Evolutionary conservation across 2,888 invertebrate genomes (phyloP).

Genomic region (Tipula unca): DNA sequence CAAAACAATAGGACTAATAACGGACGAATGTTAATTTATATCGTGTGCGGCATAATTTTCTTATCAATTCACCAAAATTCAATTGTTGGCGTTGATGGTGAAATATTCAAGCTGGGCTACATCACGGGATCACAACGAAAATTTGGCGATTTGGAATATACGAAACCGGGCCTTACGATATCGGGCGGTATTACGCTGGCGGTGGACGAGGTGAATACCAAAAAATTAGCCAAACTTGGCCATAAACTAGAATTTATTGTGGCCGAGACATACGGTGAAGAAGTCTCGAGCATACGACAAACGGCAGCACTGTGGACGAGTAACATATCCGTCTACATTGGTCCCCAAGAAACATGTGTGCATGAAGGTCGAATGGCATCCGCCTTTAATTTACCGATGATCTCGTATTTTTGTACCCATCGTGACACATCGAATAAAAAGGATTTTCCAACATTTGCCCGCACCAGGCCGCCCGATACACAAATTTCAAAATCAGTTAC

Average conservation of each 20-base stretch:
- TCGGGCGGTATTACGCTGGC: slow-evolving; percentile 83
- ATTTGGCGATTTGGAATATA: slow-evolving; percentile 69
- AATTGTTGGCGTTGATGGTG: slow-evolving; percentile 34
- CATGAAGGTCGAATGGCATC: slow-evolving; percentile 92
- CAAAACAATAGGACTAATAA: background rate
- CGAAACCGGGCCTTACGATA: slow-evolving; percentile 61
- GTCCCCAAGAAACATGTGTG: slow-evolving; percentile 73
- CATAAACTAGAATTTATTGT: slow-evolving; percentile 71
- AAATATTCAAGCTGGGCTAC: slow-evolving; percentile 71
- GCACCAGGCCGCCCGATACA: slow-evolving; percentile 86
- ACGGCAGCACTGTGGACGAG: slow-evolving; percentile 77
- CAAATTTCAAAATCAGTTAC: slow-evolving; percentile 90
- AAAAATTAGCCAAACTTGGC: slow-evolving; percentile 49
- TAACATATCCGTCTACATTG: slow-evolving; percentile 81
- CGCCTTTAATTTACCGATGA: slow-evolving; percentile 90
- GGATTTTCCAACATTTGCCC: slow-evolving; percentile 82
- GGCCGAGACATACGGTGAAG: slow-evolving; percentile 86
- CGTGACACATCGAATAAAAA: slow-evolving; percentile 81
- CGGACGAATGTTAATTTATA: slow-evolving; percentile 10
- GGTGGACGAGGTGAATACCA: slow-evolving; percentile 68
- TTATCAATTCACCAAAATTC: background rate
- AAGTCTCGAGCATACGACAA: slow-evolving; percentile 73
- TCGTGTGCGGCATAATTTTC: background rate
- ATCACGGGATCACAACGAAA: slow-evolving; percentile 75
- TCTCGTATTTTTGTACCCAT: slow-evolving; percentile 89